Evolutionary conservation across 2,797 vertebrate species (phyloP).

Genomic region (Rhynchonycteris naso): DNA sequence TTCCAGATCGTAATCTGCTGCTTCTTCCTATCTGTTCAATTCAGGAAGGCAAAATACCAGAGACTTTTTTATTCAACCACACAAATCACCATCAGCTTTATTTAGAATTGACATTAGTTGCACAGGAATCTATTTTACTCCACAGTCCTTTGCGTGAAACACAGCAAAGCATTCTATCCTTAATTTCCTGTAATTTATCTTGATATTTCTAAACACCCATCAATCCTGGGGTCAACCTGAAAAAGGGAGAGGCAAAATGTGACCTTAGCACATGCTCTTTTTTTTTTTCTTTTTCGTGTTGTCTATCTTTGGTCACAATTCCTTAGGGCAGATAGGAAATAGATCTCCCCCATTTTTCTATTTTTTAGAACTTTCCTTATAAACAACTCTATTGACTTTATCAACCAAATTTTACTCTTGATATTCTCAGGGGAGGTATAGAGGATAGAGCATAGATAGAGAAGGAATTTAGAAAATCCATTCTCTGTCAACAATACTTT

Average conservation of each 20-base stretch:
- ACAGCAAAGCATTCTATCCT: neutral
- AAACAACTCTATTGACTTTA: neutral
- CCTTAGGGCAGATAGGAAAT: neutral
- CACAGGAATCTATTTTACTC: neutral
- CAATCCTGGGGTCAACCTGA: neutral
- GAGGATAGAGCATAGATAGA: neutral
- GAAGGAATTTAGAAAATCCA: constrained; percentile 37
- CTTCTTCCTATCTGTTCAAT: neutral
- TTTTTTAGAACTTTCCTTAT: neutral
- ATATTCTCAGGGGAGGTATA: neutral
- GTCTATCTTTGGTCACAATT: neutral
- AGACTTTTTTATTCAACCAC: neutral
- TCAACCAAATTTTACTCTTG: neutral
- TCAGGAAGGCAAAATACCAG: neutral
- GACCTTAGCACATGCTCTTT: neutral
- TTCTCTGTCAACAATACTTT: neutral
- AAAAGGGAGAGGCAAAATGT: neutral
- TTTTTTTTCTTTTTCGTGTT: neutral
- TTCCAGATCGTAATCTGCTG: neutral
- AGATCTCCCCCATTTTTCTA: neutral
- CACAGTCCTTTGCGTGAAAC: neutral
- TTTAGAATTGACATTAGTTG: neutral
- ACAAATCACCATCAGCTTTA: neutral
- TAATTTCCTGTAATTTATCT: neutral
- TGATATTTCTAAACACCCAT: neutral